Percentiles rank a stretch among this genome's conserved stretches.
Evolutionary conservation across 1,140 invertebrate genomes (phyloP).

Genomic region (Hylyphantes graminicola): DNA sequence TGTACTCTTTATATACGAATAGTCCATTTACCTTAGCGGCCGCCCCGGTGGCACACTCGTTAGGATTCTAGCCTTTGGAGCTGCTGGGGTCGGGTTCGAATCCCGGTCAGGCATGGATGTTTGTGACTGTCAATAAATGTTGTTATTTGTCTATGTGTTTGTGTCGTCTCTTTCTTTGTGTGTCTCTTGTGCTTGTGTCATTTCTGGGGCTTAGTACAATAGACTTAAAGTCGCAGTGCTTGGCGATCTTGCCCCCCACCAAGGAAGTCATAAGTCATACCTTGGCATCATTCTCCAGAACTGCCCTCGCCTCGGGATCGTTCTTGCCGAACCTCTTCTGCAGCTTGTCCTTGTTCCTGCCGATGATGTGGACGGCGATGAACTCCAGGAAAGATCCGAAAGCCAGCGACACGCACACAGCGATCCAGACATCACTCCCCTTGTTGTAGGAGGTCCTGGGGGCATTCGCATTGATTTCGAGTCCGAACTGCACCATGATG

Average conservation of each 20-base stretch:
- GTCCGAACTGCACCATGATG: background rate
- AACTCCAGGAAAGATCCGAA: slow-evolving; percentile 38
- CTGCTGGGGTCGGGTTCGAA: no score
- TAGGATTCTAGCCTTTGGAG: no score
- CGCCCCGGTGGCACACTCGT: no score
- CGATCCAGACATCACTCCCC: slow-evolving; percentile 36
- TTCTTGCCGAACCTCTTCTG: background rate
- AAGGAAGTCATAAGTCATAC: no score
- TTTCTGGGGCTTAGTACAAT: no score
- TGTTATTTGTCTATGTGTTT: no score
- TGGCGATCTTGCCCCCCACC: no score
- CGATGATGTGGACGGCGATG: slow-evolving; percentile 1
- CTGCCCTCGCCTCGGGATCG: slow-evolving; percentile 1
- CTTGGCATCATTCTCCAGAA: slow-evolving; percentile 16
- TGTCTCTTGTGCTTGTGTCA: no score
- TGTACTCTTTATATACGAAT: background rate
- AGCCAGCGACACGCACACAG: slow-evolving; percentile 22
- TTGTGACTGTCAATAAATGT: no score
- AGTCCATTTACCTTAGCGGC: background rate
- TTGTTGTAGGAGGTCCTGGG: slow-evolving; percentile 34
- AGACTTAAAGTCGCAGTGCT: no score
- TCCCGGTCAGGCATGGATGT: no score
- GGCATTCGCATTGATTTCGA: background rate
- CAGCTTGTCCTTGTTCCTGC: slow-evolving; percentile 1
- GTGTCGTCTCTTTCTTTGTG: no score